phyloP scores from a whole-genome alignment of 2,888 invertebrate genomes.

The Zelleria hepariella region DNA sequence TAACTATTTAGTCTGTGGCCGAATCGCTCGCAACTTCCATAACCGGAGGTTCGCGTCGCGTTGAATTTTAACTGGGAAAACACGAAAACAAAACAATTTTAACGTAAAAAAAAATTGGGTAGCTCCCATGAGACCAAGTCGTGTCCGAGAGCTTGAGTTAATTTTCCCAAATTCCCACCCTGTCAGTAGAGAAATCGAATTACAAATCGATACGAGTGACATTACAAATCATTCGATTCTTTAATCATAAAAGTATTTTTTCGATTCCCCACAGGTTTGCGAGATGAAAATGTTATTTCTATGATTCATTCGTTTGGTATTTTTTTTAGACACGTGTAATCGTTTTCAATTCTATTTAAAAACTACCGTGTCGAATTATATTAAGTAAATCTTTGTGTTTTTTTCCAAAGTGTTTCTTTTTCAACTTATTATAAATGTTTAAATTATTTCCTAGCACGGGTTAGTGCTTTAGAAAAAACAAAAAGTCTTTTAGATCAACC shows the following conservation, averaged over 20 bases:
- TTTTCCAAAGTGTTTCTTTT: too few relatives aligned
- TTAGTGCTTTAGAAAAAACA: too few relatives aligned
- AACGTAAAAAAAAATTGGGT: background rate
- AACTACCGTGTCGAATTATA: too few relatives aligned
- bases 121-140: background rate
- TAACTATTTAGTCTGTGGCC: background rate
- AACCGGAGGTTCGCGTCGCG: background rate
- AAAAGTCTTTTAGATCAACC: too few relatives aligned
- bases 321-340: too few relatives aligned
- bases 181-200: background rate
- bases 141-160: background rate
- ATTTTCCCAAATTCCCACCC: background rate
- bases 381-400: too few relatives aligned
- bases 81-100: conserved; percentile 7
- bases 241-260: background rate
- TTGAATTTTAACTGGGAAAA: conserved; percentile 6
- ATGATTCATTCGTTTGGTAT: too few relatives aligned
- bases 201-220: background rate
- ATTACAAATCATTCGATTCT: background rate
- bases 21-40: background rate
- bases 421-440: too few relatives aligned
- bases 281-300: too few relatives aligned
- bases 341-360: too few relatives aligned
- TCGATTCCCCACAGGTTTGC: background rate
- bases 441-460: too few relatives aligned